Percentiles rank a stretch among this genome's conserved stretches.
Evolutionary conservation across 1,140 invertebrate species (phyloP).

Genomic region (Trypoxylus dichotomus): DNA sequence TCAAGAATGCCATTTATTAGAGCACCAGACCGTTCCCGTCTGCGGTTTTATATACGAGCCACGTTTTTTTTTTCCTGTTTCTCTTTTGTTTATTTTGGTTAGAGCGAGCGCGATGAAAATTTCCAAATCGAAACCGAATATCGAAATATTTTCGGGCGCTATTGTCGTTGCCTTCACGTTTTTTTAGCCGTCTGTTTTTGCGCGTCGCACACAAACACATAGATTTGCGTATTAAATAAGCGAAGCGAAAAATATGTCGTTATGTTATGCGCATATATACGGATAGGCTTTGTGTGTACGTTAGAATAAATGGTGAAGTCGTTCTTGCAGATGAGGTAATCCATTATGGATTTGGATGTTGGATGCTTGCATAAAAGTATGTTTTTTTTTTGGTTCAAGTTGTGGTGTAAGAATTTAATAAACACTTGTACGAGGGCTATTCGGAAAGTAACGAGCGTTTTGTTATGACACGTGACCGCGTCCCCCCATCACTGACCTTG

Average conservation of each 20-base stretch:
- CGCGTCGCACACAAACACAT: not conserved
- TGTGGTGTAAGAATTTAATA: too few relatives aligned
- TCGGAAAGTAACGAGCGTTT: too few relatives aligned
- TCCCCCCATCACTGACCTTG: too few relatives aligned
- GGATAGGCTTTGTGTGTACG: too few relatives aligned
- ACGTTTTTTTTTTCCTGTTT: not conserved
- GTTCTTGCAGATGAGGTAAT: too few relatives aligned
- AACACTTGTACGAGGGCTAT: too few relatives aligned
- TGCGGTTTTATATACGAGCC: not conserved
- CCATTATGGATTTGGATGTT: too few relatives aligned
- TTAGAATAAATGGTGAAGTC: too few relatives aligned
- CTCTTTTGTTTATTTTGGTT: not conserved
- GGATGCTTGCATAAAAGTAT: too few relatives aligned
- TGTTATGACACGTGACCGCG: too few relatives aligned
- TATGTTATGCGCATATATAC: too few relatives aligned
- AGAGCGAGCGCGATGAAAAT: not conserved
- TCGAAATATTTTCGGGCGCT: not conserved
- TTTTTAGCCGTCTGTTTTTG: not conserved
- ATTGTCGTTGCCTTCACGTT: not conserved
- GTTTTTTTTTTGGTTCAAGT: too few relatives aligned
- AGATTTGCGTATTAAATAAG: not conserved
- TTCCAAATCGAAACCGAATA: not conserved
- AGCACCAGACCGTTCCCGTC: conserved; percentile 19
- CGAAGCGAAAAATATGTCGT: not conserved
- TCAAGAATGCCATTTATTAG: conserved; percentile 24